Evolutionary conservation across 30 jellyfish, hydroid and myxozoan species (phyloP), one percentile per base, ranked within the genome.

Genomic region (Hydra vulgaris): DNA sequence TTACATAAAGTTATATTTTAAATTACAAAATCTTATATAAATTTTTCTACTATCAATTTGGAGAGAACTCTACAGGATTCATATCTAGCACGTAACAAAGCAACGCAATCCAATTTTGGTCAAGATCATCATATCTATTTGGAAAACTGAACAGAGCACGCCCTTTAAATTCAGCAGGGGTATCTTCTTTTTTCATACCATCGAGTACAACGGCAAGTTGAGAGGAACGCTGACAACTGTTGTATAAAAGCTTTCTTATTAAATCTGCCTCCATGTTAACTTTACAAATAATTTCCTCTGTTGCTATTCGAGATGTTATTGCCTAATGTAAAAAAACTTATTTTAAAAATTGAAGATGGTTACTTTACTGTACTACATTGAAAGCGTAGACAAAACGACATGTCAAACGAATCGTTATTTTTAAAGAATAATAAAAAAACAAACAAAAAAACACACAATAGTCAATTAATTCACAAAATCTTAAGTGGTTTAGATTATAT

Each of bases 91-190:
- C 55, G 20, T 52, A 23, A 1, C 85, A 80, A 12, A 78, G 27
- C 15, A 78, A 26, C 0, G n/a, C 25, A 27, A 23, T 7, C 74
- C 15, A 27, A 0, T 53, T 54, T 15, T 40, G 66, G n/a, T 8
- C 81, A 8, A 22, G 12, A 18, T 0, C 23, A 8, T 23, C 74
- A 27, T 52, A n/a, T 3, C 18, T 78, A 15, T 78, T 78, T 12
- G 85, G 85, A 78, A 53, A 78, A 7, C 67, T 54, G 24, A 66
- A 54, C 27, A 27, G 80, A 12, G 79, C 68, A 15, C 76, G 85
- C 18, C 77, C 27, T 8, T 66, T 20, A 27, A 54, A 78, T 8
- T 24, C 27, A 0, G 61, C 54, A 15, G 85, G 85, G 8, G 54
- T 66, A 18, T 19, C 80, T 53, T 78, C 78, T 27, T 78, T 55